Evolutionary conservation across 2,888 invertebrate genomes (phyloP), one percentile per base, ranked within the genome.

Genomic region (Dorcus hopei): DNA sequence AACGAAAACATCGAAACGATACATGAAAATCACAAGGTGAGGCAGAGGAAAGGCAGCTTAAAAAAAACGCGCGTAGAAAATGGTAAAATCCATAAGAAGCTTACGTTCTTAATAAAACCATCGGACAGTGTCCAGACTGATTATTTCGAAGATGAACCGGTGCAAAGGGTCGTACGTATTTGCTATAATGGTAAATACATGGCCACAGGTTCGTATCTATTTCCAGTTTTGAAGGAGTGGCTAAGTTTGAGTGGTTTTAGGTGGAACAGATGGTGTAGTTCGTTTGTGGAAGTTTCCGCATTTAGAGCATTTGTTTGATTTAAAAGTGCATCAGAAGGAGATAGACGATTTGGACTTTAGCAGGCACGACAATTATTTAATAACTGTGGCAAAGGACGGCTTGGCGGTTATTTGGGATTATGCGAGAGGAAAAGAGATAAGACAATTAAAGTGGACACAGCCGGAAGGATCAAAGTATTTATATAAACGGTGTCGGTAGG

Each of bases 291-390:
- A 87, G 72, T 94, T 93, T 77, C 95, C 96, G 0, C 86, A 87
- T 68, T 82, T 95, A 80, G 82, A 87, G 53, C 83, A 87, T 65
- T 73, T 87, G 16, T 83, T 84, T 69, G 88, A 89, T 66, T 80
- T 95, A 8, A 81, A 87, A 62, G 92, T 89, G 39, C 97, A 97
- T 72, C 85, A 83, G 54, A 93, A 93, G 78, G 97, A 97, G 84
- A 91, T 97, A 64, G 97, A 97, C 72, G 97, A 97, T 77, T 77
- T 97, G 54, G 95, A 96, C 80, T 91, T 97, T 74, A 93, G 91
- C 78, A 89, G 90, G 2, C 87, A 87, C 72, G 88, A 90, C 61
- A 85, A 85, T 53, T 81, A 86, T 74, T 79, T 96, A 53, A 89
- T 90, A 52, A 93, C 92, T 68, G 89, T 96, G 65, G 91, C 92